Evolutionary conservation across 2,113 vertebrate species (phyloP).

Genomic region (Myrmecobius fasciatus): DNA sequence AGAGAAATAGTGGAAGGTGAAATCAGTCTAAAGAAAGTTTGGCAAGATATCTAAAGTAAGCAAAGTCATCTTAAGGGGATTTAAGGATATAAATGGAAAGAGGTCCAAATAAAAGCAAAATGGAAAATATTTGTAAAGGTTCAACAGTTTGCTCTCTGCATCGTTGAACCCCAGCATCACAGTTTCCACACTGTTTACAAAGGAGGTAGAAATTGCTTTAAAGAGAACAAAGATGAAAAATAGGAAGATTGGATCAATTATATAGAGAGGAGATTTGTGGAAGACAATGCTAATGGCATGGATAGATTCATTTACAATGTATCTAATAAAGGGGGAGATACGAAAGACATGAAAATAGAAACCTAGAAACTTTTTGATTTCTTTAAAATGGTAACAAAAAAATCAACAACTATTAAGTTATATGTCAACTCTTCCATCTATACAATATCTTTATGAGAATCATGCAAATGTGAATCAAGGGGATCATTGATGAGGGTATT

Average conservation of each 20-base stretch:
- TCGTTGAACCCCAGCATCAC: neutral
- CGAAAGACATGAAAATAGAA: neutral
- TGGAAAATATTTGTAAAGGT: neutral
- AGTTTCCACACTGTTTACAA: neutral
- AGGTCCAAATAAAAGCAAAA: neutral
- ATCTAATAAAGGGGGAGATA: neutral
- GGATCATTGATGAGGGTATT: neutral
- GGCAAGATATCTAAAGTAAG: neutral
- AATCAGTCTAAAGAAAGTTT: neutral
- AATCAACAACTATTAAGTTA: neutral
- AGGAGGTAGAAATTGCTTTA: neutral
- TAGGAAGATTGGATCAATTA: neutral
- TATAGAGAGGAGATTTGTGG: neutral
- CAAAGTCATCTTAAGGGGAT: neutral
- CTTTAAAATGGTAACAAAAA: neutral
- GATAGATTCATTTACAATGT: neutral
- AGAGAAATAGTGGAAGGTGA: neutral
- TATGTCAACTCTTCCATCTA: neutral
- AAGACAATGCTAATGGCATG: neutral
- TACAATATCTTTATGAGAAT: neutral
- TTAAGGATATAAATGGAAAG: neutral
- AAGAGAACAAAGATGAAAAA: neutral
- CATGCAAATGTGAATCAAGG: neutral
- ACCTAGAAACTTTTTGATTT: neutral
- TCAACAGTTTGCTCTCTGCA: neutral